These are phyloP conservation scores for Cremastobaeus sp. DNA, from an alignment of 2,888 invertebrate genomes.

Conservation along the genomic window DNA sequence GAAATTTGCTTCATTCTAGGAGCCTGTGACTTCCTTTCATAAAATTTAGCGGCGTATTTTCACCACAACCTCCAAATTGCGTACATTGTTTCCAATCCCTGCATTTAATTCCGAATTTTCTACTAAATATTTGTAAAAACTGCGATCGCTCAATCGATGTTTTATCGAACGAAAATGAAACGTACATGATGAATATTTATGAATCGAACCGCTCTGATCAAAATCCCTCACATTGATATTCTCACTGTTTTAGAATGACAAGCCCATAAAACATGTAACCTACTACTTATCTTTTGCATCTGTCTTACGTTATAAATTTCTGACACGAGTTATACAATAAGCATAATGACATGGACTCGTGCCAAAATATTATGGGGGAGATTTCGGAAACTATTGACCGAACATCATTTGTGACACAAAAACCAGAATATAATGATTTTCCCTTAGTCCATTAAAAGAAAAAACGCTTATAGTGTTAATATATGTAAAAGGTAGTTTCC, in stretches of 20 bases:
- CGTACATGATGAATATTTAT: not conserved
- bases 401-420: conserved; percentile 2
- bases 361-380: conserved; percentile 38
- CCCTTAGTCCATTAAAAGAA: conserved; percentile 1
- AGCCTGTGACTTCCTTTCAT: conserved; percentile 42
- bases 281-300: conserved; percentile 54
- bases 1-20: conserved; percentile 64
- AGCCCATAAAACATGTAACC: conserved; percentile 1
- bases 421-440: conserved; percentile 15
- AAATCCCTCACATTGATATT: not conserved
- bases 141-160: too few species aligned
- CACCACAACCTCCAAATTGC: conserved; percentile 34
- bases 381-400: conserved; percentile 22
- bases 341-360: conserved; percentile 9
- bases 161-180: too few species aligned
- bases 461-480: conserved; percentile 3
- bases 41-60: conserved; percentile 25
- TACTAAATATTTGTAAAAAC: too few species aligned
- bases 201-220: too few species aligned
- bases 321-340: conserved; percentile 23
- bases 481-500: conserved; percentile 19
- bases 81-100: not conserved
- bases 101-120: not conserved
- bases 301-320: conserved; percentile 43
- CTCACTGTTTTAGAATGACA: not conserved